A percentile compares a stretch with the other conserved stretches of the same genome.
These are phyloP conservation scores for Stomorhina lunata DNA, from an alignment of 2,888 invertebrate genomes.

Conservation along the genomic window DNA sequence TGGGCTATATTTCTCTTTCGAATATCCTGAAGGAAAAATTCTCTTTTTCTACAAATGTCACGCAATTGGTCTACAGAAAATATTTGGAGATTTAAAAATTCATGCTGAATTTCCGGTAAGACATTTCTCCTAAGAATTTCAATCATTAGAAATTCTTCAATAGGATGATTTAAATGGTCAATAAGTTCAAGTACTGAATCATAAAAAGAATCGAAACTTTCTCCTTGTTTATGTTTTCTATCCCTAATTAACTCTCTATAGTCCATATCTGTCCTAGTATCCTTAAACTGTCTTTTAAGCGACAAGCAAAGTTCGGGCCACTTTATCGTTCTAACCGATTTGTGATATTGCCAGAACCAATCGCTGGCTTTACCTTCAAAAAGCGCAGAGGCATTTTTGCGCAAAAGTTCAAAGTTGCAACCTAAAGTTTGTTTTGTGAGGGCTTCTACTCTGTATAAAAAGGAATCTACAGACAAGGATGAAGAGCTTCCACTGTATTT, in stretches of 20 bases:
- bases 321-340: not conserved
- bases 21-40: slow-evolving; percentile 30
- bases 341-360: slow-evolving; percentile 46
- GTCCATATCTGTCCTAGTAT: slow-evolving; percentile 24
- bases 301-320: slow-evolving; percentile 37
- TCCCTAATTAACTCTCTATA: slow-evolving; percentile 23
- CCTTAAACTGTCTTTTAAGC: slow-evolving; percentile 21
- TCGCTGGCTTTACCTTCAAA: slow-evolving; percentile 32
- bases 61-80: not conserved
- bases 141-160: not conserved
- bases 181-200: not conserved
- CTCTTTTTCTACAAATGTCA: slow-evolving; percentile 24
- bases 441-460: slow-evolving; percentile 41
- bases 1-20: not conserved
- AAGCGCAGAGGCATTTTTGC: slow-evolving; percentile 24
- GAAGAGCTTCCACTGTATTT: slow-evolving; percentile 1
- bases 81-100: slow-evolving; percentile 11
- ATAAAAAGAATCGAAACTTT: slow-evolving; percentile 29
- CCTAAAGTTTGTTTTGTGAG: slow-evolving; percentile 18
- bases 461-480: slow-evolving; percentile 35
- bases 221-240: slow-evolving; percentile 7
- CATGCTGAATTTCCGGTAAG: slow-evolving; percentile 31
- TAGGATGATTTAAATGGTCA: not conserved
- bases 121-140: slow-evolving; percentile 24
- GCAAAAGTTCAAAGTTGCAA: slow-evolving; percentile 25